A percentile compares a stretch with the other conserved stretches of the same genome.
Conservation (phyloP, 2,113 vertebrate species). For the Prolemur simus region DNA sequence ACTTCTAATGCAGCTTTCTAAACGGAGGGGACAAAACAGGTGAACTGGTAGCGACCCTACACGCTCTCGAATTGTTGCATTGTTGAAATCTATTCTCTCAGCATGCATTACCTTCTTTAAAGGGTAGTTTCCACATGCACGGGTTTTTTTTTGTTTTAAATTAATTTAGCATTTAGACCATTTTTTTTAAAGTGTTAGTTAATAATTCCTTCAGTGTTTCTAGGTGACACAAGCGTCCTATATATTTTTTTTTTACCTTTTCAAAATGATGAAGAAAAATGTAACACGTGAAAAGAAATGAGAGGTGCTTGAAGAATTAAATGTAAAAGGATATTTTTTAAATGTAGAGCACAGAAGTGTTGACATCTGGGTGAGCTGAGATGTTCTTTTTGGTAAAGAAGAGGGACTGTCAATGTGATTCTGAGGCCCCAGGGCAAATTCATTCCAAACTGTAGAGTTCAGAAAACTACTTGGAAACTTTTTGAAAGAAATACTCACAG, state of each 20-base stretch:
- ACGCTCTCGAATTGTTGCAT: neutral
- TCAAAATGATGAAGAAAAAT: slow-evolving; percentile 3
- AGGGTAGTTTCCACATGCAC: neutral
- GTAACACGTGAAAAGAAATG: neutral
- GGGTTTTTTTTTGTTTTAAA: neutral
- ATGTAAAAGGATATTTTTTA: neutral
- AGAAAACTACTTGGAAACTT: neutral
- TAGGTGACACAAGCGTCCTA: neutral
- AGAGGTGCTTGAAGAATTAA: neutral
- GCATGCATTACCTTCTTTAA: neutral
- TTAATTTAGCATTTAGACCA: neutral
- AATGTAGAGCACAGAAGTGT: neutral
- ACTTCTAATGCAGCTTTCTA: neutral
- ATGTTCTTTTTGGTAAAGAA: neutral
- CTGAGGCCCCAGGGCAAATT: neutral
- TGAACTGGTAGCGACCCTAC: neutral
- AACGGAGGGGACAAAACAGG: neutral
- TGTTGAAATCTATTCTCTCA: neutral
- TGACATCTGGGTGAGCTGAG: neutral
- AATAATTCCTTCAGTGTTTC: neutral
- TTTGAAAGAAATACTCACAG: neutral
- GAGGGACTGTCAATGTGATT: neutral
- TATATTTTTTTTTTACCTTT: neutral
- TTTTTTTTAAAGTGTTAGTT: neutral
- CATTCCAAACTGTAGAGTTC: neutral